Base-by-base conservation (phyloP, 1,140 invertebrate genomes). In the Dolichoris vasculosae region DNA sequence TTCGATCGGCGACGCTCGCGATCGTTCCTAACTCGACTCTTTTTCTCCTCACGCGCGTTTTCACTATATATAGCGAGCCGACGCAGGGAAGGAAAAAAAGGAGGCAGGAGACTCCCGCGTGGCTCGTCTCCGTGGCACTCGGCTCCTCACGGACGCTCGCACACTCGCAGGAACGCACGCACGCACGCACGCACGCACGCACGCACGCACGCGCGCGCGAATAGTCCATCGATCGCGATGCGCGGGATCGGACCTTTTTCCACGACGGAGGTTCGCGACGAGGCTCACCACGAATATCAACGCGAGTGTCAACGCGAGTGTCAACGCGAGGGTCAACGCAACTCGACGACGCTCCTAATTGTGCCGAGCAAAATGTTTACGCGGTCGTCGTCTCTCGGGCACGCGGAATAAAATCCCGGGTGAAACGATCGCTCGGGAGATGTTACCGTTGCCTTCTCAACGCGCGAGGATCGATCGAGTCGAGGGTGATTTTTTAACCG, bases 141-240 rank as follows among this genome's bases (percentile, higher is more conserved):
- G 26, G 3, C 38, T 2, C 9, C n/a, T 48, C n/a, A n/a, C n/a
- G n/a, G n/a, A n/a, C n/a, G n/a, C n/a, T n/a, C n/a, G n/a, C n/a
- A n/a, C n/a, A n/a, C n/a, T n/a, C n/a, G n/a, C n/a, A n/a, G n/a
- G n/a, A n/a, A n/a, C n/a, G n/a, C 51, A 2, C 11, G 55, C 9
- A 11, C 59, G 48, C 69, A 35, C 32, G 63, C 69, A 30, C 48
- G 2, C 40, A 75, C 63, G 63, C 51, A 2, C 11, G 55, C 51
- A 2, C 11, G 55, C 9, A 11, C 59, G 48, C 69, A 35, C 32
- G 63, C 69, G 43, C 48, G 2, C 40, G 63, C 63, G 63, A 83
- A 83, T 75, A 83, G 73, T 75, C 81, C 71, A 75, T 75, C 75
- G 46, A 83, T 82, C 48, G 32, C 15, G 7, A 51, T 17, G 48